These are phyloP conservation scores for Montipora capricornis DNA, from an alignment of 64 coral and sea anemone genomes.

Conservation along the genomic window DNA sequence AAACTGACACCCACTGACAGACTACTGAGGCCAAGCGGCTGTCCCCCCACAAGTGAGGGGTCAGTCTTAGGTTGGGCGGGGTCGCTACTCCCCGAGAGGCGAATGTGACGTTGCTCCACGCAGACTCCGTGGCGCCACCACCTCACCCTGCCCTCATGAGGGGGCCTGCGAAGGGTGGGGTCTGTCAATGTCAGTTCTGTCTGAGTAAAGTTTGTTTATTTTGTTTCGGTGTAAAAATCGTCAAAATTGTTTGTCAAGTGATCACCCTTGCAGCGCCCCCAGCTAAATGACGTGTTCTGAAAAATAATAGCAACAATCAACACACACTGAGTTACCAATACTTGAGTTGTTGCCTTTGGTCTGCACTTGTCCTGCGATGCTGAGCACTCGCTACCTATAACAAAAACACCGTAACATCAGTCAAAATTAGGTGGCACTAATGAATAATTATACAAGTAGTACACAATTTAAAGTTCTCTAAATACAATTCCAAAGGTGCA, in stretches of 20 bases:
- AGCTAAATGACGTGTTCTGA: not conserved
- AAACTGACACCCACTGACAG: conserved; percentile 28
- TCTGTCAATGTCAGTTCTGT: conserved; percentile 1
- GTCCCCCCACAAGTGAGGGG: not conserved
- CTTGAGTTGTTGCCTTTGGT: conserved; percentile 4
- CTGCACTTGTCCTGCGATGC: not conserved
- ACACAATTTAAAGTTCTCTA: too few relatives aligned
- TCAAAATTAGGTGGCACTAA: too few relatives aligned
- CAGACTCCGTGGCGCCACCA: conserved; percentile 61
- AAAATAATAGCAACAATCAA: not conserved
- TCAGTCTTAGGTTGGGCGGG: conserved; percentile 49
- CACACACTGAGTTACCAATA: not conserved
- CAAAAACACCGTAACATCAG: not conserved
- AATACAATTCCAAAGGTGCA: not conserved
- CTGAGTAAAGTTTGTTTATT: not conserved
- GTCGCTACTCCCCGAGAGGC: conserved; percentile 56
- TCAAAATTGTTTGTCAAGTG: conserved; percentile 16
- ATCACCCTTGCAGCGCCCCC: conserved; percentile 2
- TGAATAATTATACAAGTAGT: too few relatives aligned
- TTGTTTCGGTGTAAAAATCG: not conserved
- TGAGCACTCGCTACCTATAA: conserved; percentile 1
- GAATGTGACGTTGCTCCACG: conserved; percentile 63
- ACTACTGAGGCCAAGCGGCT: conserved; percentile 41
- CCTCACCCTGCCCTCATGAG: conserved; percentile 49
- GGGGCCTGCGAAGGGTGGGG: not conserved